These are phyloP conservation scores for Saccopteryx leptura DNA, from an alignment of 2,113 vertebrate species.

Conservation along the genomic window DNA sequence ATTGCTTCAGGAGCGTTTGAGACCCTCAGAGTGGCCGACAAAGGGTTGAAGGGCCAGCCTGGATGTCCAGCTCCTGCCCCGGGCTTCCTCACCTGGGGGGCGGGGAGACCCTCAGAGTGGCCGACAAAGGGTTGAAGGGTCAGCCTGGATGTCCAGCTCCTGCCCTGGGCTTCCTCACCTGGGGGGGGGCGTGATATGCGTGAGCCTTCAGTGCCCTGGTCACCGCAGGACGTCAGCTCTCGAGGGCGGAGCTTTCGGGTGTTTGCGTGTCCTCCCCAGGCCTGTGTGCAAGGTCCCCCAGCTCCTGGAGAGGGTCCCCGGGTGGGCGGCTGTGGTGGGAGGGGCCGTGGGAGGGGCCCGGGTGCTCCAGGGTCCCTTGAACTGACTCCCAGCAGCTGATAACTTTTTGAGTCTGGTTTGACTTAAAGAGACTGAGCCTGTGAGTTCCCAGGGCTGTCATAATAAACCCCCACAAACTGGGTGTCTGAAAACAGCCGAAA, in stretches of 20 bases:
- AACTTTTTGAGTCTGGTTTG: not conserved
- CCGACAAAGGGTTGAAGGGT: fast-evolving
- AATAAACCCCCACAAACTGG: too few species aligned
- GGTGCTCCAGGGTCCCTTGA: not conserved
- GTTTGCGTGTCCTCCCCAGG: not conserved
- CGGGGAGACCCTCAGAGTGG: not conserved
- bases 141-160: fast-evolving
- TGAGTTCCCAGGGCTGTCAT: not conserved
- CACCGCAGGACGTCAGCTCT: fast-evolving
- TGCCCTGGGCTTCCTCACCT: not conserved
- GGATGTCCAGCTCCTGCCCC: not conserved
- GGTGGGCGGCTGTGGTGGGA: not conserved
- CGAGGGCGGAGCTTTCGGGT: not conserved
- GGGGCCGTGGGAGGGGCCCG: too few species aligned
- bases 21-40: fast-evolving
- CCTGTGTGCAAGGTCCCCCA: too few species aligned
- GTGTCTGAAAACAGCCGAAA: not conserved
- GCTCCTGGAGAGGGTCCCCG: not conserved
- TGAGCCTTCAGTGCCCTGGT: not conserved
- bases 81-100: too few species aligned
- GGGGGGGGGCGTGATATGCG: too few species aligned
- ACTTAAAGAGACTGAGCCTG: not conserved
- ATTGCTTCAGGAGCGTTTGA: not conserved
- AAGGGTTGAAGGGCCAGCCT: fast-evolving
- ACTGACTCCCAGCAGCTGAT: not conserved